These are phyloP conservation scores for Lordiphosa mommai DNA, from an alignment of 1,140 invertebrate genomes.

Conservation along the genomic window DNA sequence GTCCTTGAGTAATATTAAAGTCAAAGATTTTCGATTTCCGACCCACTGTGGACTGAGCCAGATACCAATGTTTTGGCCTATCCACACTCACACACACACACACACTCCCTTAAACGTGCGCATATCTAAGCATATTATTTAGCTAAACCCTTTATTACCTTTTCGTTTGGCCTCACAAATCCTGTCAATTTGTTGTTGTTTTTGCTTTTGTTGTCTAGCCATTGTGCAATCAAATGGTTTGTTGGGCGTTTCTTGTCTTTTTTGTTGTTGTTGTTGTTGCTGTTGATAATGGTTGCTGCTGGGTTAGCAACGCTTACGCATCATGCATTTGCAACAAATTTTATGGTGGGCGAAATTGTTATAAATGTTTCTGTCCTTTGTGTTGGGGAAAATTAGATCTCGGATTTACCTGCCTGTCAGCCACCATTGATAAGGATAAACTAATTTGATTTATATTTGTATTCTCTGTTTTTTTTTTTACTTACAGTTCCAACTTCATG, in stretches of 20 bases:
- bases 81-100: neutral
- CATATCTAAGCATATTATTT: constrained; percentile 10
- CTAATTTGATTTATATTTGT: neutral
- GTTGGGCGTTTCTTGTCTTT: constrained; percentile 27
- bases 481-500: constrained; percentile 32
- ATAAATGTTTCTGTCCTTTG: constrained; percentile 28
- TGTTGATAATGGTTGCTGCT: neutral
- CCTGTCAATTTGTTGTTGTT: constrained; percentile 24
- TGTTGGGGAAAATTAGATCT: constrained; percentile 27
- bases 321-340: constrained; percentile 60
- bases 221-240: constrained; percentile 57
- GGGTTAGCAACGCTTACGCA: constrained; percentile 38
- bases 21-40: too few relatives aligned
- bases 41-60: constrained; percentile 21
- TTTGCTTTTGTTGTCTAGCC: constrained; percentile 26
- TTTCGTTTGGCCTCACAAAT: constrained; percentile 23
- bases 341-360: constrained; percentile 27
- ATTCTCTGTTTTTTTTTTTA: constrained; percentile 10
- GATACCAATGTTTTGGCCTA: constrained; percentile 14
- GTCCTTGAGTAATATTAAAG: too few relatives aligned
- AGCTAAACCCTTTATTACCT: constrained; percentile 55
- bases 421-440: constrained; percentile 15
- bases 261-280: neutral
- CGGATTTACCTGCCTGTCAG: constrained; percentile 4
- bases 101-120: neutral